A percentile compares a stretch with the other conserved stretches of the same genome.
Evolutionary conservation across 2,113 vertebrate species (phyloP).

Genomic region (Scopus umbretta): DNA sequence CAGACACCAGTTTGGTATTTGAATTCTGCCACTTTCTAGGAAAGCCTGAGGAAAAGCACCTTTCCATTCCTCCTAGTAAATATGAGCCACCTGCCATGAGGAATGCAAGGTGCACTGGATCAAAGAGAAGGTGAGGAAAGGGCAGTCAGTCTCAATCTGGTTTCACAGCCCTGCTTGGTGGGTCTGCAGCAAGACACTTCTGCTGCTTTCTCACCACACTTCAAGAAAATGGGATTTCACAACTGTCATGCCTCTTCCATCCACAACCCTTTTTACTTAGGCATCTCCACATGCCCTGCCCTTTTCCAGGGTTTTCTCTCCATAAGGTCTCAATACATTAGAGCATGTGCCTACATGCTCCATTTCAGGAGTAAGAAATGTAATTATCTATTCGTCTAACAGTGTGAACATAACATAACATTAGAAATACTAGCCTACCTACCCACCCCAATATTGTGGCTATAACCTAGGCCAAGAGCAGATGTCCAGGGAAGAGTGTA

Average conservation of each 20-base stretch:
- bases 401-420: not conserved
- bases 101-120: not conserved
- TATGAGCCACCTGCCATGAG: fast-evolving
- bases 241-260: not conserved
- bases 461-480: not conserved
- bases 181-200: not conserved
- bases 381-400: not conserved
- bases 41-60: not conserved
- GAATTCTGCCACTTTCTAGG: not conserved
- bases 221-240: not conserved
- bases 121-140: not conserved
- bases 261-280: not conserved
- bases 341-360: not conserved
- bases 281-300: not conserved
- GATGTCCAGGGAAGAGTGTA: not conserved
- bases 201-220: not conserved
- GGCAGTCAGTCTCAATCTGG: not conserved
- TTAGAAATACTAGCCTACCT: not conserved
- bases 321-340: not conserved
- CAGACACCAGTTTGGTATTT: not conserved
- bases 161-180: not conserved
- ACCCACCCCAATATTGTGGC: not conserved
- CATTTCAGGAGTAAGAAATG: not conserved
- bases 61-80: not conserved
- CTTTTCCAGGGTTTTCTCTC: not conserved